Base-by-base conservation (phyloP, 2,888 invertebrate genomes). In the Dastarcus helophoroides region DNA sequence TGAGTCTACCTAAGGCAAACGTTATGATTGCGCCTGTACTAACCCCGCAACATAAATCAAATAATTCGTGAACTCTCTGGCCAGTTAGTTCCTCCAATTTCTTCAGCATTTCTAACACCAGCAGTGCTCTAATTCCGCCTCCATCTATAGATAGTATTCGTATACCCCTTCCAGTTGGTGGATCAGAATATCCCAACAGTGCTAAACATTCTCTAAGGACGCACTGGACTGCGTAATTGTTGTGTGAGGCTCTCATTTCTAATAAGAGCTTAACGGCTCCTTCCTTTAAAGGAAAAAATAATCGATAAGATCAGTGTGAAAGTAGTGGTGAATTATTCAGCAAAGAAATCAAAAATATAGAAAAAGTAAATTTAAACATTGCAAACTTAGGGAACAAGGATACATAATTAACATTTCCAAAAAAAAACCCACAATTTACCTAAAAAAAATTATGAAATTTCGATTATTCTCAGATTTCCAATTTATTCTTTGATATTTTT, bases 1-100 rank as follows among this genome's bases (percentile, higher is more conserved):
- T 26, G 13, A 13, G 19, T 14, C 56, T 56, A 74, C 79, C 80
- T 43, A 85, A 60, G 31, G 78, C 69, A 39, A 76, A 72, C 6
- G 81, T 75, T 22, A 88, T 69, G 51, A 88, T 83, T 12, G 85
- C 82, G 13, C 88, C 82, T 3, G 83, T 83, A 56, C 80, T 81
- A 13, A 84, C 84, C 8, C 84, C 84, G 53, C 82, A 73, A 53
- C 90, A 76, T 48, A 79, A 80, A 62, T 93, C 91, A 63, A 93
- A 93, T 56, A 88, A 62, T 46, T 88, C 75, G 49, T 77, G 65
- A 5, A 86, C 72, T 36, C 57, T 63, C 36, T 67, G 65, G 1
- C 77, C 77, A 1, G 80, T 78, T 9, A 77, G 55, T 36, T 70
- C 64, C 60, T 91, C 89, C 22, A 91, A 58, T 43, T 77, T 76